Percentiles rank a stretch among this genome's conserved stretches.
Conservation (phyloP, 2,888 invertebrate species). For the Noctua janthe region DNA sequence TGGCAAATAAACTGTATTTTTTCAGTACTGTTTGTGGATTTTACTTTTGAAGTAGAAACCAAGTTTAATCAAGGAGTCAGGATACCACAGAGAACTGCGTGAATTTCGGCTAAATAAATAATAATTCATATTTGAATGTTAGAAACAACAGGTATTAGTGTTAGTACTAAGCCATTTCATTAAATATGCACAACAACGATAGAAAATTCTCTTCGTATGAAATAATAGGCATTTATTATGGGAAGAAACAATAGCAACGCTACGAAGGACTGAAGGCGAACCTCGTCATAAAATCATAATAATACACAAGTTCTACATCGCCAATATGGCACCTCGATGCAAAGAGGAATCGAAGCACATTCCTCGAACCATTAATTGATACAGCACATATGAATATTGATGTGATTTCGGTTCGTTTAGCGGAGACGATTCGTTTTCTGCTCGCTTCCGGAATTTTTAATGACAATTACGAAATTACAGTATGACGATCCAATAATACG, state of each 20-base stretch:
- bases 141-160: background rate
- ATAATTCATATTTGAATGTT: background rate
- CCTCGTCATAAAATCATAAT: conserved; percentile 35
- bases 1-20: background rate
- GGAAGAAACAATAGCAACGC: conserved; percentile 25
- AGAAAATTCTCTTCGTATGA: conserved; percentile 1
- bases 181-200: background rate
- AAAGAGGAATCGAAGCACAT: conserved; percentile 63
- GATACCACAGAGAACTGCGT: background rate
- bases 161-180: background rate
- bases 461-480: conserved; percentile 54
- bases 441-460: conserved; percentile 59
- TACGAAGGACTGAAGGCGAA: background rate
- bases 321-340: conserved; percentile 24
- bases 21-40: background rate
- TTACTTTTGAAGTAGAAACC: background rate
- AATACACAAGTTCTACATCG: conserved; percentile 36
- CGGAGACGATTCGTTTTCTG: conserved; percentile 55
- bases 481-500: conserved; percentile 41
- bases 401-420: conserved; percentile 66
- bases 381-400: conserved; percentile 71
- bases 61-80: background rate
- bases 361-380: conserved; percentile 69
- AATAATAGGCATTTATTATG: conserved; percentile 20
- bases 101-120: background rate